Evolutionary conservation across 2,113 vertebrate genomes (phyloP).

Genomic region (Carassius carassius): DNA sequence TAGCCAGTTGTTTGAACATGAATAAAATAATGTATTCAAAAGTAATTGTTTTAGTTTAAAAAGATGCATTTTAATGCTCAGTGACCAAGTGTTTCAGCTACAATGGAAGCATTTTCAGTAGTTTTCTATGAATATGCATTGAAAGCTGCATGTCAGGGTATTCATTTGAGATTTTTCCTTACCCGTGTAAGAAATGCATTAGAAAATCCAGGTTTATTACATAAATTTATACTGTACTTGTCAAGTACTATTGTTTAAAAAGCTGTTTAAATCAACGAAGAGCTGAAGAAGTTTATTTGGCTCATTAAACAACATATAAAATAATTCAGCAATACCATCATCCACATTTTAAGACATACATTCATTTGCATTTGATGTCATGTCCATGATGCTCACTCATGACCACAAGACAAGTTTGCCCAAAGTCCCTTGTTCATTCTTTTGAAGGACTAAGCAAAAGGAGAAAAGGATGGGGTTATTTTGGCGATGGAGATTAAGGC

Average conservation of each 20-base stretch:
- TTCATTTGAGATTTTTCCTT: not conserved
- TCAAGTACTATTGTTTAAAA: too few relatives aligned
- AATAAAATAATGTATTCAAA: too few relatives aligned
- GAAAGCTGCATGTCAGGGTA: not conserved
- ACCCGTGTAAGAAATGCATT: not conserved
- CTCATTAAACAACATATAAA: too few relatives aligned
- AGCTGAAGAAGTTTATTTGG: not conserved
- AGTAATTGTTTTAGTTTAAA: too few relatives aligned
- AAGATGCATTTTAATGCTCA: too few relatives aligned
- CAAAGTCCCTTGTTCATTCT: slow-evolving; percentile 77
- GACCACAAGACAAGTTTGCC: slow-evolving; percentile 83
- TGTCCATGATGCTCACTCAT: slow-evolving; percentile 61
- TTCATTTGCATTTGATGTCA: not conserved
- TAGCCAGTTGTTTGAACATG: too few relatives aligned
- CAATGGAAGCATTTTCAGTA: not conserved
- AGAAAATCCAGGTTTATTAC: too few relatives aligned
- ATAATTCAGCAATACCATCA: too few relatives aligned
- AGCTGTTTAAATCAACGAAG: too few relatives aligned
- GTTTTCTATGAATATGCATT: not conserved
- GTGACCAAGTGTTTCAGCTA: not conserved
- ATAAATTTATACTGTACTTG: too few relatives aligned
- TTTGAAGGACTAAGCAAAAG: slow-evolving; percentile 83
- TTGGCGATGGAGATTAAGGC: slow-evolving; percentile 86
- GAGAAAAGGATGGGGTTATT: slow-evolving; percentile 98
- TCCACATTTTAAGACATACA: too few relatives aligned